Conservation (phyloP, 2,797 vertebrate species). For the Bovichtus variegatus region DNA sequence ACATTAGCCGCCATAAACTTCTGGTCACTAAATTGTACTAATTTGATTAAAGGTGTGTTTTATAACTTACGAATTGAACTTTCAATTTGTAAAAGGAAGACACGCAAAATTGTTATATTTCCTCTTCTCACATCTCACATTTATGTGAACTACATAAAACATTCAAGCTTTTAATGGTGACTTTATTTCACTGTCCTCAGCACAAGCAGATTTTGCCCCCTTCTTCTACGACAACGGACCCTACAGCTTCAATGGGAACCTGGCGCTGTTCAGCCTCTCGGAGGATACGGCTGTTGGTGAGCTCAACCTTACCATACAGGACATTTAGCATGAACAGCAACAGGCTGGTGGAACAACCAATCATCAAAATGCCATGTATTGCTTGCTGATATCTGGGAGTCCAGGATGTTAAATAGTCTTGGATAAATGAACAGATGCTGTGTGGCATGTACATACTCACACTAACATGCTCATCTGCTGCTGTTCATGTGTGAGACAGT, state of each 20-base stretch:
- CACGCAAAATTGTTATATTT: neutral
- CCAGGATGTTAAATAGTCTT: slow-evolving; percentile 47
- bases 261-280: slow-evolving; percentile 95
- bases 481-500: slow-evolving; percentile 50
- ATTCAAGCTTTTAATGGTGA: neutral
- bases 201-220: slow-evolving; percentile 93
- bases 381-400: slow-evolving; percentile 17
- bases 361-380: slow-evolving; percentile 40
- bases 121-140: neutral
- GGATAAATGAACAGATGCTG: slow-evolving; percentile 62
- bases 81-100: neutral
- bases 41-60: neutral
- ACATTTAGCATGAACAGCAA: slow-evolving; percentile 15
- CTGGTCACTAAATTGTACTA: neutral
- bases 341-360: slow-evolving; percentile 10
- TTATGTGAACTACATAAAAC: neutral
- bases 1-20: neutral
- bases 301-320: slow-evolving; percentile 46
- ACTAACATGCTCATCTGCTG: slow-evolving; percentile 47
- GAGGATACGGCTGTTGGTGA: slow-evolving; percentile 95
- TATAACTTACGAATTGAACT: neutral
- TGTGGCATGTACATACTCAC: slow-evolving; percentile 20
- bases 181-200: slow-evolving; percentile 69
- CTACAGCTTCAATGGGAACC: slow-evolving; percentile 92
- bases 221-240: slow-evolving; percentile 95